Evolutionary conservation across 2,797 vertebrate genomes (phyloP).

Genomic region (Odontamblyopus lacepedii): DNA sequence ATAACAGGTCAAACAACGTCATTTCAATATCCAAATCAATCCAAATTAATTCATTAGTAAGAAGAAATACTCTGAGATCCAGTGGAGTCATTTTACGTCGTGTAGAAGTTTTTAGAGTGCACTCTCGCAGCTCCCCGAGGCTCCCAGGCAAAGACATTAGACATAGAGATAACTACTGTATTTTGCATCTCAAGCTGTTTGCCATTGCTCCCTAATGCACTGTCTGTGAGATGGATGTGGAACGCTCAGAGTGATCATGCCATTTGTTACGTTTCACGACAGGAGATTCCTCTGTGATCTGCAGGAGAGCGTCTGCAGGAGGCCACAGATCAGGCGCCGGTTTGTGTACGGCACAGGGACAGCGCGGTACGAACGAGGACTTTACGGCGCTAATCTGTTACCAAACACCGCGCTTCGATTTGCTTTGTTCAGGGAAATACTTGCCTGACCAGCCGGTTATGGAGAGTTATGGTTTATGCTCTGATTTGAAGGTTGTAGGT

Average conservation of each 20-base stretch:
- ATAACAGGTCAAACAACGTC: too few species aligned
- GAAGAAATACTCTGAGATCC: too few species aligned
- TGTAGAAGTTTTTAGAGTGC: conserved; percentile 6
- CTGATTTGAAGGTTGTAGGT: too few species aligned
- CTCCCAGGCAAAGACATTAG: conserved; percentile 41
- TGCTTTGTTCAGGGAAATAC: background rate
- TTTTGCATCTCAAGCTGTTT: conserved; percentile 48
- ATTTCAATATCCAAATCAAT: too few species aligned
- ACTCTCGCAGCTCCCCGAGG: conserved; percentile 45
- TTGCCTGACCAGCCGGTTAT: background rate
- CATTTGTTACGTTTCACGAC: conserved; percentile 34
- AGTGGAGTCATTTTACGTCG: background rate
- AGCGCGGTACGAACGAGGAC: background rate
- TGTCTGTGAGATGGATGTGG: conserved; percentile 24
- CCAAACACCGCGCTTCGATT: background rate
- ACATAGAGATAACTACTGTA: conserved; percentile 22
- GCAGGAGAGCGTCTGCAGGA: conserved; percentile 10
- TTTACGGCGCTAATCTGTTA: background rate
- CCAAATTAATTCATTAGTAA: too few species aligned
- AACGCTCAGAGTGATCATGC: conserved; percentile 18
- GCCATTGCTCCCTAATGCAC: conserved; percentile 21
- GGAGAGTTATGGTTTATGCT: background rate
- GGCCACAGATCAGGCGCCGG: conserved; percentile 30
- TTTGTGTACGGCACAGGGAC: background rate
- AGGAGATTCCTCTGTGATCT: conserved; percentile 17